Evolutionary conservation across 1,140 invertebrate genomes (phyloP).

Genomic region (Meloidogyne exigua): DNA sequence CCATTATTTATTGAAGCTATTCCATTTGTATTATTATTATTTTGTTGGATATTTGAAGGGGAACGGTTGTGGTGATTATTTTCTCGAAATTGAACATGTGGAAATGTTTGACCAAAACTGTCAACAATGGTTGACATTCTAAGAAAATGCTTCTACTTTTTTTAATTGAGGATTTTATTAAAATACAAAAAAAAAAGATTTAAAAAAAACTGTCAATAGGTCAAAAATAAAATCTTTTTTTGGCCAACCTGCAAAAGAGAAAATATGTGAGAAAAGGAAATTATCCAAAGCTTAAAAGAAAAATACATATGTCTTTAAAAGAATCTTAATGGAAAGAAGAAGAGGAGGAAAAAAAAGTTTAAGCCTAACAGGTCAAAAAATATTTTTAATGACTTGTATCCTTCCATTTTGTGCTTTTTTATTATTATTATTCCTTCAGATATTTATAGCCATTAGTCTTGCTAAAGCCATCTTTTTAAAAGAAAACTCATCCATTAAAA

Average conservation of each 20-base stretch:
- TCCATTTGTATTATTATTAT: not conserved
- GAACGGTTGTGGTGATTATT: conserved; percentile 5
- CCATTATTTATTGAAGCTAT: conserved; percentile 16
- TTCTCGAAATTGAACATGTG: conserved; percentile 12
- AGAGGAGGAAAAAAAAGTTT: not conserved
- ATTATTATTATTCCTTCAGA: too few species aligned
- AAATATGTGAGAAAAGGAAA: not conserved
- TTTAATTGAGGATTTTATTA: too few species aligned
- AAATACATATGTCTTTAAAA: not conserved
- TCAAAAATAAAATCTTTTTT: too few species aligned
- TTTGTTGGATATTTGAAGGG: not conserved
- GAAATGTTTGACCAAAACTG: conserved; percentile 22
- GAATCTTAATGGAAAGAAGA: not conserved
- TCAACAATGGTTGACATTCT: conserved; percentile 18
- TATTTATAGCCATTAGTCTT: not conserved
- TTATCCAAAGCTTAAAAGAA: too few species aligned
- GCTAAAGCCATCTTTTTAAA: not conserved
- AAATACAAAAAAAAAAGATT: too few species aligned
- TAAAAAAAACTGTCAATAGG: too few species aligned
- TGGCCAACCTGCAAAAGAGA: not conserved
- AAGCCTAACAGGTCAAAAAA: not conserved
- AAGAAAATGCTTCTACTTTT: too few species aligned
- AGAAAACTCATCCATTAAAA: not conserved
- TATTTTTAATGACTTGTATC: not conserved
- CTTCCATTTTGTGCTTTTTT: not conserved